Conservation (phyloP, 2,888 invertebrate genomes). For the Lydus trimaculatus region DNA sequence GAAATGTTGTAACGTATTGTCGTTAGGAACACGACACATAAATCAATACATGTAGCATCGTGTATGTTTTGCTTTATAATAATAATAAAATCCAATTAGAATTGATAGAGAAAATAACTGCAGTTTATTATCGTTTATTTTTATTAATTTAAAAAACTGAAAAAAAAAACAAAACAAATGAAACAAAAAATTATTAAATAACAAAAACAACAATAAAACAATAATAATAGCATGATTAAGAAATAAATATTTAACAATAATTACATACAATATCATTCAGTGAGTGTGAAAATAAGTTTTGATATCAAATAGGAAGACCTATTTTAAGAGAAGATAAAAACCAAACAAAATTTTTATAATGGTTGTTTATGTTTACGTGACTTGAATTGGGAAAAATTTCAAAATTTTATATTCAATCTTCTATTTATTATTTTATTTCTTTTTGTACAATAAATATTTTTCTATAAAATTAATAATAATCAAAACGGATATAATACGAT, state of each 20-base stretch:
- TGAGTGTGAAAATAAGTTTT: slow-evolving; percentile 31
- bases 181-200: slow-evolving; percentile 4
- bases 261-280: slow-evolving; percentile 19
- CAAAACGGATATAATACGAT: too few species aligned
- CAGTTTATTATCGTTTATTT: neutral
- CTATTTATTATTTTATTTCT: too few species aligned
- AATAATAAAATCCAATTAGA: too few species aligned
- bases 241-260: neutral
- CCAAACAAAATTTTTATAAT: slow-evolving; percentile 17
- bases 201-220: slow-evolving; percentile 17
- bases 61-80: too few species aligned
- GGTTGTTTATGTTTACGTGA: slow-evolving; percentile 19
- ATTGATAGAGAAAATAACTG: too few species aligned
- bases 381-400: neutral
- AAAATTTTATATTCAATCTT: neutral
- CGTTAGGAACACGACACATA: too few species aligned
- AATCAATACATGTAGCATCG: too few species aligned
- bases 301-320: slow-evolving; percentile 25
- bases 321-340: slow-evolving; percentile 23
- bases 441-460: too few species aligned
- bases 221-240: neutral
- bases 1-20: too few species aligned
- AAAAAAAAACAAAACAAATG: too few species aligned
- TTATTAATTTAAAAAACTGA: neutral
- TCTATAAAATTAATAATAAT: too few species aligned